These are phyloP conservation scores for Papio anubis DNA, from an alignment of 2,113 vertebrate genomes.

Conservation along the genomic window DNA sequence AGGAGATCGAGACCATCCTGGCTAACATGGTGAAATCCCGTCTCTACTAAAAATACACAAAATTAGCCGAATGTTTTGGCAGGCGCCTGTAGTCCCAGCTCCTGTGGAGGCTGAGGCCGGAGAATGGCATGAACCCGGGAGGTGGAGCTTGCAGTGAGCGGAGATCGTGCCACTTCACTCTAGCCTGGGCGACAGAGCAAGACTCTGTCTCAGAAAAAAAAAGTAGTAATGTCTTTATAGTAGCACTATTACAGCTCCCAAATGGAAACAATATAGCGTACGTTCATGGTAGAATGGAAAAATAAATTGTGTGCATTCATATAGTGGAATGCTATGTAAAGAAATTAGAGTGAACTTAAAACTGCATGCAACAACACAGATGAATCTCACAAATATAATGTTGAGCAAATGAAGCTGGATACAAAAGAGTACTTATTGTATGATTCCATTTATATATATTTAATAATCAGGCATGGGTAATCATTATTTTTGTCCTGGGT, in stretches of 20 bases:
- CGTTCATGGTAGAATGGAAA: not conserved
- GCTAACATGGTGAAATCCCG: too few species aligned
- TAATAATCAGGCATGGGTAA: not conserved
- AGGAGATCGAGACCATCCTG: too few species aligned
- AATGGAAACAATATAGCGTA: not conserved
- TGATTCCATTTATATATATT: not conserved
- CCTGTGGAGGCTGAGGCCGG: too few species aligned
- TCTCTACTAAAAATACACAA: too few species aligned
- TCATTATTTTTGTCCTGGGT: not conserved
- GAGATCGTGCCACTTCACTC: too few species aligned
- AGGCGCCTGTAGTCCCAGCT: too few species aligned
- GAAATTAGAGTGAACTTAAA: not conserved
- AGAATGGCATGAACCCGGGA: too few species aligned
- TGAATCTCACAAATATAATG: not conserved
- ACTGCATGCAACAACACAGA: not conserved
- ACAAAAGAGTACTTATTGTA: not conserved
- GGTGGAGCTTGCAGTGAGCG: too few species aligned
- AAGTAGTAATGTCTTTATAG: not conserved
- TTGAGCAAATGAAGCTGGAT: not conserved
- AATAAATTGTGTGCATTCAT: not conserved
- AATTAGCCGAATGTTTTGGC: too few species aligned
- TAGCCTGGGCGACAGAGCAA: too few species aligned
- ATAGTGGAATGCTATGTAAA: not conserved
- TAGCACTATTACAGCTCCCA: not conserved
- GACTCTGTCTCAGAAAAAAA: too few species aligned